A percentile compares a stretch with the other conserved stretches of the same genome.
phyloP scores from a whole-genome alignment of 2,797 vertebrate genomes.

The Pangasius sanitwongsei region DNA sequence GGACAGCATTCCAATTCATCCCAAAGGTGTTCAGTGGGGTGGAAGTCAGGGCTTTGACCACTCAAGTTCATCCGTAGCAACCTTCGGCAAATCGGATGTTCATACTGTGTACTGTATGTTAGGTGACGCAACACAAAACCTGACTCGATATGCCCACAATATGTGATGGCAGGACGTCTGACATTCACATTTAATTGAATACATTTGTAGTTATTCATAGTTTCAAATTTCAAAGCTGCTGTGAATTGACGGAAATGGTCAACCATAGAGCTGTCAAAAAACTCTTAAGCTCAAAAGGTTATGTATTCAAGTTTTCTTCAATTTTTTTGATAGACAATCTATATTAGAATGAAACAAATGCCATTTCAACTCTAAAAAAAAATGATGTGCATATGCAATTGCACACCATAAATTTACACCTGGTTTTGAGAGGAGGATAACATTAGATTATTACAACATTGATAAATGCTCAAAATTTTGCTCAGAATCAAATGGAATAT shows the following conservation, averaged over 20 bases:
- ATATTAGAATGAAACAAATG: too few species aligned
- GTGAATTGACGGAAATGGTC: background rate
- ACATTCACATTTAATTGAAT: background rate
- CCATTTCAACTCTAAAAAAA: too few species aligned
- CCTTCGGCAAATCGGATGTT: background rate
- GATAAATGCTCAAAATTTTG: background rate
- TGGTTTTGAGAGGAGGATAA: background rate
- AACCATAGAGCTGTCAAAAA: slow-evolving; percentile 19
- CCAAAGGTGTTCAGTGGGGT: background rate
- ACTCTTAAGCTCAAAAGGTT: slow-evolving; percentile 1
- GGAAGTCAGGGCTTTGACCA: background rate
- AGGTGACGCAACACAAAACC: background rate
- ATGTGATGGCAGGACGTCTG: background rate
- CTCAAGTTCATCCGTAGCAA: background rate
- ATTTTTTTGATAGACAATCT: background rate
- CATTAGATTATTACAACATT: background rate
- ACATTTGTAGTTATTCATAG: too few species aligned
- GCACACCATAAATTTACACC: background rate
- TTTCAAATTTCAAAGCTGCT: background rate
- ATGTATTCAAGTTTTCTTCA: background rate
- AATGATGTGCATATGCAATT: too few species aligned
- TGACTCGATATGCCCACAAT: background rate
- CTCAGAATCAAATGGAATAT: background rate
- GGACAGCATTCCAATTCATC: background rate
- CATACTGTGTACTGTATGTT: background rate